A percentile compares a stretch with the other conserved stretches of the same genome.
Evolutionary conservation across 2,113 vertebrate genomes (phyloP).

Genomic region (human): DNA sequence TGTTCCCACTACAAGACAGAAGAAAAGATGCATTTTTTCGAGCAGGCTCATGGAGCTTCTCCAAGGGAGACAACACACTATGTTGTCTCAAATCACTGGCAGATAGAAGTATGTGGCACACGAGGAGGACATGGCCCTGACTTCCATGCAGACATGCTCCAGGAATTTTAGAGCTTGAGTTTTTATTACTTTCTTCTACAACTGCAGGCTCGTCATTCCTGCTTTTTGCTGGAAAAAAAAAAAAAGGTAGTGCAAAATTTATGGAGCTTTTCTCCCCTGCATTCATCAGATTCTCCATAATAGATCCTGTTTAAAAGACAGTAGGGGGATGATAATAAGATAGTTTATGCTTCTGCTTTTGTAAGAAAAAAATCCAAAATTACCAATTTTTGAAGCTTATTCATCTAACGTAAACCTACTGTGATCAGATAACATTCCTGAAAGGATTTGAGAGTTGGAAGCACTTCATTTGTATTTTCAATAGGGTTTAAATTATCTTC

Average conservation of each 20-base stretch:
- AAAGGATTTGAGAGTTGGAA: neutral
- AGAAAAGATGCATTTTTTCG: neutral
- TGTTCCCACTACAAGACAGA: neutral
- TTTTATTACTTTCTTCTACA: neutral
- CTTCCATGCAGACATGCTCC: neutral
- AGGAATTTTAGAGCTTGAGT: neutral
- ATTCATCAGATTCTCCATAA: neutral
- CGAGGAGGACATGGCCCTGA: neutral
- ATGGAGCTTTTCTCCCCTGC: neutral
- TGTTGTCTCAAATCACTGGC: neutral
- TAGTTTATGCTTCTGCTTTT: neutral
- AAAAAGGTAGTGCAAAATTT: neutral
- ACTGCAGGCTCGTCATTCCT: neutral
- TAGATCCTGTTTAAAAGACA: neutral
- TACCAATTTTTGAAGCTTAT: neutral
- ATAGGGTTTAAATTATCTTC: neutral
- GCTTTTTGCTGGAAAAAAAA: neutral
- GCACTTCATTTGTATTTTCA: neutral
- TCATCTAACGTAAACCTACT: neutral
- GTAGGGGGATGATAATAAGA: neutral
- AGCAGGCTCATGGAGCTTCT: neutral
- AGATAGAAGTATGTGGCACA: neutral
- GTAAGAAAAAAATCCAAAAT: neutral
- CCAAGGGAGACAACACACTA: neutral
- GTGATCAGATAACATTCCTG: neutral